Percentiles rank a stretch among this genome's conserved stretches.
phyloP scores from a whole-genome alignment of 2,797 vertebrate species.

The Babyrousa celebensis region DNA sequence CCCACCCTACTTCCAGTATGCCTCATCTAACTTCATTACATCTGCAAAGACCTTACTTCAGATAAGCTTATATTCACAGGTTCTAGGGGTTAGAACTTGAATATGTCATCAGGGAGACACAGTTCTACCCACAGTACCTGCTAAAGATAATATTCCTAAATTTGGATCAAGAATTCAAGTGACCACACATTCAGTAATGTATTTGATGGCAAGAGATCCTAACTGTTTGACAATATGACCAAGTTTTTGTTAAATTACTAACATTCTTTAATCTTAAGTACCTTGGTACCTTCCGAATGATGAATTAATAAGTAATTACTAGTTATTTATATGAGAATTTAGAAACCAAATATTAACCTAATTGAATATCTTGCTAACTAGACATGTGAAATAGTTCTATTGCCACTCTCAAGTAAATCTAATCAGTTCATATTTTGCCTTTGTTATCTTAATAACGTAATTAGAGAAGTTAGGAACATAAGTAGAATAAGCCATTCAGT shows the following conservation, averaged over 20 bases:
- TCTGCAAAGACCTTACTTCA: neutral
- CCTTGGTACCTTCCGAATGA: conserved; percentile 12
- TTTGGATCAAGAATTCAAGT: conserved; percentile 20
- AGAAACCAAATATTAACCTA: conserved; percentile 51
- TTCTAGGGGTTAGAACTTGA: neutral
- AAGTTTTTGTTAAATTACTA: conserved; percentile 39
- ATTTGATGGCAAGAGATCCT: conserved; percentile 20
- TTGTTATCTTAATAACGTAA: conserved; percentile 42
- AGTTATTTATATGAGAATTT: conserved; percentile 38
- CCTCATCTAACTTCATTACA: neutral
- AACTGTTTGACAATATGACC: neutral
- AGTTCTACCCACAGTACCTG: neutral
- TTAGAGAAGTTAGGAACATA: conserved; percentile 23
- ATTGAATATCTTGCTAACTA: neutral
- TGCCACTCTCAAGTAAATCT: neutral
- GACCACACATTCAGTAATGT: conserved; percentile 3
- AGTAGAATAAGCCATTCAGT: conserved; percentile 12
- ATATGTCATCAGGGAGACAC: neutral
- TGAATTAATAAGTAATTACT: conserved; percentile 31
- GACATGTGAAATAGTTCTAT: conserved; percentile 18
- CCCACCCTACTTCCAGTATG: neutral
- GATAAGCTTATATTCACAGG: neutral
- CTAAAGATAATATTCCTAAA: conserved; percentile 28
- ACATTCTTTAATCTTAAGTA: conserved; percentile 40
- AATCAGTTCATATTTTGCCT: conserved; percentile 36